These are phyloP conservation scores for Campylomormyrus tamandua DNA, from an alignment of 2,113 vertebrate genomes.

Conservation along the genomic window DNA sequence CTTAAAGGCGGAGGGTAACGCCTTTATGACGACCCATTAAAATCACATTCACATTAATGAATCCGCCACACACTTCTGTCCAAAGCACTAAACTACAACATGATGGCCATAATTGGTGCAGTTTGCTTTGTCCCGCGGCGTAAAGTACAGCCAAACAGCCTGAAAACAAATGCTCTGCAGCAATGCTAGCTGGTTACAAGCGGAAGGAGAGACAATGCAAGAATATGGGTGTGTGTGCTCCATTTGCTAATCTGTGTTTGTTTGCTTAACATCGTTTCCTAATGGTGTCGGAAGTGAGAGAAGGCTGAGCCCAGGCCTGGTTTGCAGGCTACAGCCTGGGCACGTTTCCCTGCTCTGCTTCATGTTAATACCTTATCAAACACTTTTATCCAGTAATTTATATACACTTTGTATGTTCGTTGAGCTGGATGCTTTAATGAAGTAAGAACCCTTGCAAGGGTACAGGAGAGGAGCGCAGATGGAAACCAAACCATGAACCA, in stretches of 20 bases:
- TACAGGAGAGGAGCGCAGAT: background rate
- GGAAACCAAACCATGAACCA: background rate
- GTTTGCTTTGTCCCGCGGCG: background rate
- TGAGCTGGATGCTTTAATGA: background rate
- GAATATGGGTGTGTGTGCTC: background rate
- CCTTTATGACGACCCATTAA: background rate
- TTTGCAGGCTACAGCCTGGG: background rate
- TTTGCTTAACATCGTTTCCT: slow-evolving; percentile 3
- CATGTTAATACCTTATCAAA: background rate
- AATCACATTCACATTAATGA: background rate
- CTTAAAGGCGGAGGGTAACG: background rate
- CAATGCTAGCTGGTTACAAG: background rate
- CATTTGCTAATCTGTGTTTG: background rate
- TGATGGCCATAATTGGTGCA: background rate
- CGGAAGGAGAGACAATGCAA: background rate
- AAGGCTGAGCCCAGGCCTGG: background rate
- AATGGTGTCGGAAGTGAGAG: no score
- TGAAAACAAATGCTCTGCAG: background rate
- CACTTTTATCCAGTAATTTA: background rate
- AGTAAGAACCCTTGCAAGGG: background rate
- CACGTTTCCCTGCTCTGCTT: background rate
- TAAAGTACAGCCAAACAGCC: background rate
- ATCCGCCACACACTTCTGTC: background rate
- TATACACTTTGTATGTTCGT: background rate
- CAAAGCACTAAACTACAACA: background rate